These are phyloP conservation scores for Aspidiotus rigidus DNA, from an alignment of 2,888 invertebrate genomes.

Conservation along the genomic window DNA sequence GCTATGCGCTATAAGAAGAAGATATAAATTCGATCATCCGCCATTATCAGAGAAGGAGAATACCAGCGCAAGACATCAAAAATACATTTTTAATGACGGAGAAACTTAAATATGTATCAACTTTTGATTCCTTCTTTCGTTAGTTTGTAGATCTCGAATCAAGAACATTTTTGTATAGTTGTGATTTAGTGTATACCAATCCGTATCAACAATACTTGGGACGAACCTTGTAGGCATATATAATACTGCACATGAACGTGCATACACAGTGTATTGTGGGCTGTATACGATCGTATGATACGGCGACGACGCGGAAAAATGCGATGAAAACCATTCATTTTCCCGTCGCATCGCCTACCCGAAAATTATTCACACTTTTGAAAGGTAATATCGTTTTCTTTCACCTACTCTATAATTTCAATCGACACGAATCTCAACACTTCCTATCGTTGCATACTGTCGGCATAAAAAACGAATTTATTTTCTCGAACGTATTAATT, in stretches of 20 bases:
- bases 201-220: too few relatives aligned
- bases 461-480: background rate
- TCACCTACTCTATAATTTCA: background rate
- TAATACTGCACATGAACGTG: too few relatives aligned
- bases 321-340: conserved; percentile 4
- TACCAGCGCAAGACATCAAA: background rate
- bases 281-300: too few relatives aligned
- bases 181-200: too few relatives aligned
- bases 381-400: conserved; percentile 2
- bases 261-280: too few relatives aligned
- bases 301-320: too few relatives aligned
- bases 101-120: too few relatives aligned
- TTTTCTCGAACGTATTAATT: background rate
- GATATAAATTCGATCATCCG: background rate
- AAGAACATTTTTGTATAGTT: too few relatives aligned
- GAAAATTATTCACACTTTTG: conserved; percentile 1
- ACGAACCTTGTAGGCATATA: too few relatives aligned
- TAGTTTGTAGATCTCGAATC: too few relatives aligned
- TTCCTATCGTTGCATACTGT: background rate
- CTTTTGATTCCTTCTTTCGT: too few relatives aligned
- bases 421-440: background rate
- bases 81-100: too few relatives aligned
- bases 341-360: background rate
- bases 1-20: background rate
- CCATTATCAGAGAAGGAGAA: background rate